Evolutionary conservation across 30 jellyfish, hydroid and myxozoan species (phyloP).

Genomic region (Mastigias papua): DNA sequence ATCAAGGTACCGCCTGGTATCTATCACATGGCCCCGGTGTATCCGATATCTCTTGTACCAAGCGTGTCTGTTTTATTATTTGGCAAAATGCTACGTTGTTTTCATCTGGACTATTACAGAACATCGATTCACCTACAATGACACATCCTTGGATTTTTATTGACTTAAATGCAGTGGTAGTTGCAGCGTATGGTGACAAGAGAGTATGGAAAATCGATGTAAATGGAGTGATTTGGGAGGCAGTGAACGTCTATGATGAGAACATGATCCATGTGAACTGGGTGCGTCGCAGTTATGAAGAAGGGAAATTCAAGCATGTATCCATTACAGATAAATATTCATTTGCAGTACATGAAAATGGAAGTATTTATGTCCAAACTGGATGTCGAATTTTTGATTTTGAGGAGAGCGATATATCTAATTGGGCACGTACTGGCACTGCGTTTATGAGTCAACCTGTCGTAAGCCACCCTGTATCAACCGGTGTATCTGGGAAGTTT

Average conservation of each 20-base stretch:
- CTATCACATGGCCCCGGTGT: too few species aligned
- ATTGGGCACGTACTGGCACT: slow-evolving; percentile 49
- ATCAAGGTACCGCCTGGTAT: slow-evolving; percentile 16
- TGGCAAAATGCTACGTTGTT: too few species aligned
- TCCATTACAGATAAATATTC: slow-evolving; percentile 54
- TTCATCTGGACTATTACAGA: slow-evolving; percentile 28
- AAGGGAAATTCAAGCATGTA: slow-evolving; percentile 18
- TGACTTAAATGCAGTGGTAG: background rate
- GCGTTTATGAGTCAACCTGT: slow-evolving; percentile 31
- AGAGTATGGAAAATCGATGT: slow-evolving; percentile 40
- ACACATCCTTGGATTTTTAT: background rate
- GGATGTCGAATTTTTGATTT: slow-evolving; percentile 65
- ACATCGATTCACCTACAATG: slow-evolving; percentile 30
- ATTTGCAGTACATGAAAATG: slow-evolving; percentile 34
- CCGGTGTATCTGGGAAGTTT: slow-evolving; percentile 26
- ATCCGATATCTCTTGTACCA: too few species aligned
- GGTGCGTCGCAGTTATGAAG: slow-evolving; percentile 56
- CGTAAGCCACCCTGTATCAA: background rate
- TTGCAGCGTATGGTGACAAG: slow-evolving; percentile 52
- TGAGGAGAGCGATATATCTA: slow-evolving; percentile 38
- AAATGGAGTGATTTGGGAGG: slow-evolving; percentile 33
- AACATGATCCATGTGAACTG: slow-evolving; percentile 17
- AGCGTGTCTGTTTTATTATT: too few species aligned
- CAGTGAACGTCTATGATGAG: slow-evolving; percentile 22
- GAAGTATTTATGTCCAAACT: slow-evolving; percentile 15